Percentiles rank a stretch among this genome's conserved stretches.
phyloP scores from a whole-genome alignment of 2,888 invertebrate genomes.

The Apeira syringaria region DNA sequence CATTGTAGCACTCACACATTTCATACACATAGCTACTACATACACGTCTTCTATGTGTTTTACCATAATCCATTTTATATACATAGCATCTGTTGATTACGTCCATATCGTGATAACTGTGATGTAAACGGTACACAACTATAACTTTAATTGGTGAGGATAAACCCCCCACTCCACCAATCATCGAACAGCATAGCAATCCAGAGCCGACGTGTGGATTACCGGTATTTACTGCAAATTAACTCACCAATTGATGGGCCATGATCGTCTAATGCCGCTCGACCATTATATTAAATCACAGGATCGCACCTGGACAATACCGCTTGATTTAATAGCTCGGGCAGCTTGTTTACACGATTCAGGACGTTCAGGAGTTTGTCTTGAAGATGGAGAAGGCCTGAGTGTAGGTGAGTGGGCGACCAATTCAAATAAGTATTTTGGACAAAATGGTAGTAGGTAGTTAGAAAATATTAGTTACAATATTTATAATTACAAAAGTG shows the following conservation, averaged over 20 bases:
- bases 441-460: too few relatives aligned
- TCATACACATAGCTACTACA: too few relatives aligned
- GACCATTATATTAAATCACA: slow-evolving; percentile 80
- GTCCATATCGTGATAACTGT: too few relatives aligned
- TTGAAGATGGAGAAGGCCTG: neutral
- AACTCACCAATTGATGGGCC: slow-evolving; percentile 74
- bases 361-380: slow-evolving; percentile 29
- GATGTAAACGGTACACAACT: too few relatives aligned
- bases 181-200: slow-evolving; percentile 45
- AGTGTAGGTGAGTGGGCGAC: too few relatives aligned
- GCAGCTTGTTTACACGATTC: slow-evolving; percentile 53
- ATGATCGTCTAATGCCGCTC: slow-evolving; percentile 75
- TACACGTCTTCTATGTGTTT: too few relatives aligned
- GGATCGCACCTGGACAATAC: slow-evolving; percentile 72
- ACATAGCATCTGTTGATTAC: too few relatives aligned
- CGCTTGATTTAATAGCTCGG: slow-evolving; percentile 68
- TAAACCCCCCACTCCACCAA: slow-evolving; percentile 11
- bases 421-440: too few relatives aligned
- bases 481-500: too few relatives aligned
- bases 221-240: slow-evolving; percentile 75
- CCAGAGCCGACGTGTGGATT: slow-evolving; percentile 54
- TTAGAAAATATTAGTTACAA: too few relatives aligned
- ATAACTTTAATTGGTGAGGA: neutral
- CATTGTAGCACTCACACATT: too few relatives aligned
- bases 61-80: too few relatives aligned